Base-by-base conservation (phyloP, 2,888 invertebrate genomes). In the Yponomeuta plumbellus region DNA sequence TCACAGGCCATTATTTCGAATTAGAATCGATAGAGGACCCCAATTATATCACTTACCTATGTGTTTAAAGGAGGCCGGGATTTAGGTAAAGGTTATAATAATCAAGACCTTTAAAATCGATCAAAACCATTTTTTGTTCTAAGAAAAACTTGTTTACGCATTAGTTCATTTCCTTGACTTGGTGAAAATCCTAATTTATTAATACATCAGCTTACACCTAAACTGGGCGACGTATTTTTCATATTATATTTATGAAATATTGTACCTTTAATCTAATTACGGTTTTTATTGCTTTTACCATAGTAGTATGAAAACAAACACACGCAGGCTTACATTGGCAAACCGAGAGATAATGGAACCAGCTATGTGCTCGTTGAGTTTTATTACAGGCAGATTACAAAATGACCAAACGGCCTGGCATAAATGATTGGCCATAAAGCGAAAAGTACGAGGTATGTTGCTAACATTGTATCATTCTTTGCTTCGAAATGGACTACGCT, bases 1-100 rank as follows among this genome's bases (percentile, higher is more conserved):
- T 91, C 90, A 89, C 85, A 78, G 83, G 81, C 88, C 83, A 90
- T 91, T 91, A 91, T 88, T 86, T 88, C 78, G 84, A 89, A 88
- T 88, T 90, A 90, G 88, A 91, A 86, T 85, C 89, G 87, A 89
- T 90, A 89, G 85, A 80, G 80, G 79, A 88, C 91, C 88, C 83
- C 83, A 89, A 91, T 91, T 90, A 91, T 88, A 89, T 91, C 90
- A 90, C 91, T 91, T 91, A 90, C 91, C 90, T 91, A 91, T 89
- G 86, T 89, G 91, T 88, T 91, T 90, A 91, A 85, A 89, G 84
- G 82, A 88, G 90, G 91, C 81, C 85, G 90, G 85, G 84, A 82
- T 63, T 13, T 62, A 62, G 26, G 62, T 85, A 70, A 74, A 76
- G 74, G 74, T 75, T 84, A 85, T 88, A 84, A 82, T 83, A 85